Base-by-base conservation (phyloP, 1,140 invertebrate species). In the Patella vulgata region DNA sequence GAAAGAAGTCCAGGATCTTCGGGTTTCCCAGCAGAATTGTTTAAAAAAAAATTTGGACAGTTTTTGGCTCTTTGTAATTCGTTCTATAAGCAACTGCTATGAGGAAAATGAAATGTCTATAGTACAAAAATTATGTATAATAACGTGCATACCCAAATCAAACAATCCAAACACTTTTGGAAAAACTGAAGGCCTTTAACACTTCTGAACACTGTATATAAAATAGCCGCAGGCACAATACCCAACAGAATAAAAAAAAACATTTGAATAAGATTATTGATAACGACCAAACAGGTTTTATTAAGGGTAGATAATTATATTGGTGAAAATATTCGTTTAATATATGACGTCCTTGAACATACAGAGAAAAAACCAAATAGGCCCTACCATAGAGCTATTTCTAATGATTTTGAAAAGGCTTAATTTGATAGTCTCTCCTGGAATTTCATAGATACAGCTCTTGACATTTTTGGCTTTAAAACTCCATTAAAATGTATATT, bases 361-460 rank as follows among this genome's bases (percentile, higher is more conserved):
- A 59, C 63, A 40, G 63, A 65, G n/a, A 42, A 31, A 61, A 36
- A 17, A 59, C 21, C n/a, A 60, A 51, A 63, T 63, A 19, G n/a
- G n/a, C n/a, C n/a, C n/a, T n/a, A n/a, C n/a, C n/a, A 44, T 48
- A 33, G 61, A 48, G 2, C 25, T 53, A 44, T 47, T 64, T 27
- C 12, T 64, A 39, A 28, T 64, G 61, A 36, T 36, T 36, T 64
- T 27, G 27, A 53, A n/a, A 46, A 59, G 23, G 33, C 33, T 8
- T n/a, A n/a, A n/a, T 36, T 36, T 14, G 33, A 36, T 8, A 36
- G 33, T 14, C 6, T 36, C 33, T 5, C 33, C 5, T 36, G 33
- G 33, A 36, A 36, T 14, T 36, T 36, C 14, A 36, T 36, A 5
- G 5, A 8, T 36, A 36, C 14, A n/a, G 42, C 39, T n/a, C n/a